Evolutionary conservation across 2,888 invertebrate genomes (phyloP).

Genomic region (Ormia ochracea): DNA sequence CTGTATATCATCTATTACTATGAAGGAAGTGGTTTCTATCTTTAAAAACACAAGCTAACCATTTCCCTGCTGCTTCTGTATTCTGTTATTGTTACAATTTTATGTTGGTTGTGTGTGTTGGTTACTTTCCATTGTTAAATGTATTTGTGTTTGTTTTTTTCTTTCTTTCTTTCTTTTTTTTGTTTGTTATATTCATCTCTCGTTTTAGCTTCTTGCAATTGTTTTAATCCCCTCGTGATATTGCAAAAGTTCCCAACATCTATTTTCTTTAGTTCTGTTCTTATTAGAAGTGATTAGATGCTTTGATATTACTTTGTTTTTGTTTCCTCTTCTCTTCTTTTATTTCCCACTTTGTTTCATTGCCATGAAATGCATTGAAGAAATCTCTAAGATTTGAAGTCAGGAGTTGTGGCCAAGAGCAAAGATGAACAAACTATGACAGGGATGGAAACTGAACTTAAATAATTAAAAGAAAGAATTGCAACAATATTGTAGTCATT

Average conservation of each 20-base stretch:
- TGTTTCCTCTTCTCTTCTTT: neutral
- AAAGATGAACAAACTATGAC: neutral
- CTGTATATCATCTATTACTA: constrained; percentile 12
- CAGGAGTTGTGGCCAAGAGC: constrained; percentile 16
- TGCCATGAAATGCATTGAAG: constrained; percentile 27
- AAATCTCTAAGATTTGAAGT: constrained; percentile 32
- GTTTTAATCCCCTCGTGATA: constrained; percentile 71
- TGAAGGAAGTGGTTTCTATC: neutral
- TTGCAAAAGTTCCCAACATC: constrained; percentile 72
- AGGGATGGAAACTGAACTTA: constrained; percentile 2
- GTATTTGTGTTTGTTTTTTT: neutral
- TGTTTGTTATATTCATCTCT: constrained; percentile 41
- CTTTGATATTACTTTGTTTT: constrained; percentile 56
- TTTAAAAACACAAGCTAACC: constrained; percentile 26
- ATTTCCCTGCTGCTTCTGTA: neutral
- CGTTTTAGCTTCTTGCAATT: constrained; percentile 51
- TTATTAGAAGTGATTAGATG: constrained; percentile 76
- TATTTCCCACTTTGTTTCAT: neutral
- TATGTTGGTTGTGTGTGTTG: constrained; percentile 8
- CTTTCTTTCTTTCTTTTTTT: neutral
- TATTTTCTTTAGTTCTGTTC: constrained; percentile 74
- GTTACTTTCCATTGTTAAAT: constrained; percentile 9
- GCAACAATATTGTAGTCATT: constrained; percentile 58
- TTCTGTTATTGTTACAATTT: neutral
- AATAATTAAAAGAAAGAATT: constrained; percentile 16